Evolutionary conservation across 2,888 invertebrate species (phyloP), one percentile per base, ranked within the genome.

Genomic region (Creontiades dilutus): DNA sequence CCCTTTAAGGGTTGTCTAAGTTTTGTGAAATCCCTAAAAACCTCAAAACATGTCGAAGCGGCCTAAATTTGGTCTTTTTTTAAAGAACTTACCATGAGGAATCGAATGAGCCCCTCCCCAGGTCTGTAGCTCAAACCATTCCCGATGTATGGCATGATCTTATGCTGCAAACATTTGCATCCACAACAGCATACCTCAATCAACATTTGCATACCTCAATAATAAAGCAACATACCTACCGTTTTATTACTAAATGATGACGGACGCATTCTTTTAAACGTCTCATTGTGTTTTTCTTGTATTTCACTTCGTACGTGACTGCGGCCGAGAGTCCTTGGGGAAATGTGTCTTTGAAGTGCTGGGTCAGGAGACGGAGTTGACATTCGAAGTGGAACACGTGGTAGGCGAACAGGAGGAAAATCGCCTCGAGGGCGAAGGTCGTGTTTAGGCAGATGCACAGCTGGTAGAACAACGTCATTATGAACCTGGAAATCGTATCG

Each of bases 271-370:
- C 86, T 5, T 68, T 75, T 23, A 86, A 47, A 3, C 86, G 68
- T 14, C 27, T 37, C 86, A 75, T 3, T 14, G 86, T 86, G 46
- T 75, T 37, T 14, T 12, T 14, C 19, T 19, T 23, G 37, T 75
- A 37, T 14, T 13, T 75, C 11, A n/a, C 23, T 14, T 11, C 46
- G 37, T 75, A 46, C 0, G 76, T 47, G 27, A 37, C 48, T 23
- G n/a, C 14, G 0, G 68, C 19, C 23, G 86, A 23, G 75, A 75
- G 19, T 3, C 23, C 86, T 0, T 13, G 5, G 13, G 86, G 86
- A 28, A 86, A 86, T 5, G 86, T 86, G 37, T 86, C 86, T 14
- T 19, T 23, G 48, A 46, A 86, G 46, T 86, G 86, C 19, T 86
- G 48, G 14, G 14, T 75, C 16, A 86, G 28, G 14, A 86, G 23